Evolutionary conservation across 2,113 vertebrate genomes (phyloP), one percentile per base, ranked within the genome.

Genomic region (Pollachius pollachius): DNA sequence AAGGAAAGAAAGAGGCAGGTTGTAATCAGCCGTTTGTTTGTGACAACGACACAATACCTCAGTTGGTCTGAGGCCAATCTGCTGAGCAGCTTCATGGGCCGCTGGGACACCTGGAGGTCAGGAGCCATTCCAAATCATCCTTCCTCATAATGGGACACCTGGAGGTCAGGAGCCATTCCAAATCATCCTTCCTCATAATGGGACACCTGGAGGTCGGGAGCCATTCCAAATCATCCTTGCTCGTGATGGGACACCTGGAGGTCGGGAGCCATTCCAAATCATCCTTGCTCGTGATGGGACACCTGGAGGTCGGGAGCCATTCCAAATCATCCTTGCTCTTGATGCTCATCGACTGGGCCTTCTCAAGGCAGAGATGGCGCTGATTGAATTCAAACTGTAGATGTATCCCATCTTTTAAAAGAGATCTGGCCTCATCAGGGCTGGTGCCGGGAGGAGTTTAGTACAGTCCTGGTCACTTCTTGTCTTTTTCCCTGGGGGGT

Each of bases 11-110:
- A 48, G 41, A 1, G 41, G 41, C 41, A 48, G 41, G 41, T 48
- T 48, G 41, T 6, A 13, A 48, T 48, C 41, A 48, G 11, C 41
- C 8, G 12, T 48, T 48, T 48, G 41, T 48, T 48, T 13, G 15
- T 67, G 13, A 56, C 19, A 21, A 77, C 69, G 74, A 52, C 78
- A 74, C 72, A 74, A 69, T 88, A 88, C 83, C 85, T 89, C 85
- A 81, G 70, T 78, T 18, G 62, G 75, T 78, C 74, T 76, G 66
- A 78, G 75, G 68, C 77, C 78, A 64, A 80, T 69, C 78, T 84
- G 76, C 76, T 68, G 69, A 69, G 67, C 56, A 69, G 64, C 68
- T 58, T 62, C 7, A n/a, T 76, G 63, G 58, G 67, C 72, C 72
- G 9, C 11, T 13, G 72, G 78, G 67, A 76, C 82, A 16, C 70